Conservation (phyloP, 2,888 invertebrate species). For the Ormyrus labotus region DNA sequence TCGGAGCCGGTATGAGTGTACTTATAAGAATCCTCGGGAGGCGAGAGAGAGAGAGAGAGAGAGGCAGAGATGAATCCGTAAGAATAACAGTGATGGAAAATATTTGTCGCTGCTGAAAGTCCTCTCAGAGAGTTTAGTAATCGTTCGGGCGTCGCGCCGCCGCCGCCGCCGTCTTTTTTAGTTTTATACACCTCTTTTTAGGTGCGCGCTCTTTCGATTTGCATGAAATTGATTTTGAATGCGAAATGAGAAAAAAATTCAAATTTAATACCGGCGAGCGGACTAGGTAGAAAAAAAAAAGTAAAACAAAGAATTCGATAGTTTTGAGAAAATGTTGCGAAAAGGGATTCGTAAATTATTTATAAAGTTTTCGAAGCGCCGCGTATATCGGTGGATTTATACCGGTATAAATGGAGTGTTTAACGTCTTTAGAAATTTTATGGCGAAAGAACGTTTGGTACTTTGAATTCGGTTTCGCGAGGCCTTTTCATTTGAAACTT, state of each 20-base stretch:
- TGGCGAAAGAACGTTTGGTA: too few species aligned
- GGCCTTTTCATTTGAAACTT: too few species aligned
- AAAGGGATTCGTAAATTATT: neutral
- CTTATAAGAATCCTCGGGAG: neutral
- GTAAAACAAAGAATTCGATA: neutral
- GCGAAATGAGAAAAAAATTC: constrained; percentile 29
- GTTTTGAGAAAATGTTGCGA: neutral
- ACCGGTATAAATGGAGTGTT: too few species aligned
- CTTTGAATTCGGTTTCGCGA: too few species aligned
- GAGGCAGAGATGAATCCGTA: neutral
- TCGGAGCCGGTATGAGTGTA: neutral
- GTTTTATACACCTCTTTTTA: constrained; percentile 29
- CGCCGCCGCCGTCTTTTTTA: neutral
- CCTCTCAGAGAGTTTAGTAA: neutral
- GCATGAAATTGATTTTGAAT: constrained; percentile 51
- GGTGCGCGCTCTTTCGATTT: constrained; percentile 16
- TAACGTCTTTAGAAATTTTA: too few species aligned
- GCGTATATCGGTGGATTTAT: neutral
- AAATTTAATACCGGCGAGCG: constrained; percentile 21
- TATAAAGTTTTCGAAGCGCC: neutral
- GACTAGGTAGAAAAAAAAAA: neutral
- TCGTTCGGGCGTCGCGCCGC: neutral
- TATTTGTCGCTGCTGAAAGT: neutral
- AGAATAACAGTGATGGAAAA: constrained; percentile 11
- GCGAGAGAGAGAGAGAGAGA: neutral